Base-by-base conservation (phyloP, 2,888 invertebrate genomes). In the Elegia similella region DNA sequence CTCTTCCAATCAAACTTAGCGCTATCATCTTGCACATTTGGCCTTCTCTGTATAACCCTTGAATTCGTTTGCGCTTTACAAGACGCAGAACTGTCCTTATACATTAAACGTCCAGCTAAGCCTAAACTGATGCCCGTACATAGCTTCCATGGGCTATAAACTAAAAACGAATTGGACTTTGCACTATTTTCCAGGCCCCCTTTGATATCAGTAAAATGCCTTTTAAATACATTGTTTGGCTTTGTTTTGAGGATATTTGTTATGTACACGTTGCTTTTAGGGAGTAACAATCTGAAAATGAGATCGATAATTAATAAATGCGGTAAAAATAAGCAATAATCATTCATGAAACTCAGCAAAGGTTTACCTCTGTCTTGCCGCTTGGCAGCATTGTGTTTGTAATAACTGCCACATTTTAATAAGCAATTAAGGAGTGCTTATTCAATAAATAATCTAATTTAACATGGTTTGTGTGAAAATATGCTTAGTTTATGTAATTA, bases 1-100 rank as follows among this genome's bases (percentile, higher is more conserved):
- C 93, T 93, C 16, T 81, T 88, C 97, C 97, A 98, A 75, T 97
- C 95, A 86, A 98, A 97, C 62, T 93, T 92, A 0, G 92, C 79
- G 65, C 92, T 91, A 55, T 93, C 93, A 52, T 92, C 92, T 30
- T 81, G 66, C 7, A 90, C 62, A 64, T 87, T 85, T 1, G 83
- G 79, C 55, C 92, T 88, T 73, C 93, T 93, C 84, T 94, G 94
- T 68, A 92, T 89, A 73, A 92, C 79, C 63, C 93, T 92, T 2
- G 92, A 88, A 46, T 82, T 80, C 7, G 84, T 78, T 56, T 80
- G 82, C 1, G 95, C 90, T 59, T 95, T 95, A 63, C 95, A 95
- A 72, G 94, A 94, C 1, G 93, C 95, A 6, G 94, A 92, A 42
- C 93, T 92, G 76, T 94, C 81, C 61, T 70, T 79, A 29, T 82